A percentile compares a stretch with the other conserved stretches of the same genome.
Evolutionary conservation across 2,797 vertebrate genomes (phyloP).

Genomic region (Sardinella longiceps): DNA sequence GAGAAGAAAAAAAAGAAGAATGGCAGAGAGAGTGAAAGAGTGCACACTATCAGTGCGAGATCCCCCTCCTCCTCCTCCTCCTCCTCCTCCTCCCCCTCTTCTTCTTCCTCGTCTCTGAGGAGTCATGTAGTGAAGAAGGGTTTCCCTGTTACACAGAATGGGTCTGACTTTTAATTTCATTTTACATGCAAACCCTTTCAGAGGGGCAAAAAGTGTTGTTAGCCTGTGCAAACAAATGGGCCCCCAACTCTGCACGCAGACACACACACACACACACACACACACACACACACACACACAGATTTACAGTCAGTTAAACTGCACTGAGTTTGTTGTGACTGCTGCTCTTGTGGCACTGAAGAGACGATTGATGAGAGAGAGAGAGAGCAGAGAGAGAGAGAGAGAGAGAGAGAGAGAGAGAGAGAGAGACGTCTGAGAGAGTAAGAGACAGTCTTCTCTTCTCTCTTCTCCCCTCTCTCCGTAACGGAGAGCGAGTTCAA

Average conservation of each 20-base stretch:
- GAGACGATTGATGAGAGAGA: not conserved
- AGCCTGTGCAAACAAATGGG: not conserved
- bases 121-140: slow-evolving; percentile 25
- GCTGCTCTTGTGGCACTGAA: slow-evolving; percentile 35
- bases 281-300: not conserved
- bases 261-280: slow-evolving; percentile 20
- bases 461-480: too few species aligned
- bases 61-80: too few species aligned
- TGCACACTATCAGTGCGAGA: not conserved
- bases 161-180: slow-evolving; percentile 46
- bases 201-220: not conserved
- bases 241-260: not conserved
- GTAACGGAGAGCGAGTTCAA: too few species aligned
- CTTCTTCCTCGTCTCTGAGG: too few species aligned
- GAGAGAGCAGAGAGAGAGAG: too few species aligned
- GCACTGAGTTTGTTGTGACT: slow-evolving; percentile 27
- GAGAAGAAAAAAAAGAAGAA: not conserved
- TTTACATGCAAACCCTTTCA: slow-evolving; percentile 52
- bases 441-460: too few species aligned
- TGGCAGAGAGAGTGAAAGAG: not conserved
- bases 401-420: too few species aligned
- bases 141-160: slow-evolving; percentile 37
- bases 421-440: too few species aligned
- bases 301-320: not conserved
- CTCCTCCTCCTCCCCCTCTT: too few species aligned